phyloP scores from a whole-genome alignment of 2,113 vertebrate species.

The Leiothrix lutea region DNA sequence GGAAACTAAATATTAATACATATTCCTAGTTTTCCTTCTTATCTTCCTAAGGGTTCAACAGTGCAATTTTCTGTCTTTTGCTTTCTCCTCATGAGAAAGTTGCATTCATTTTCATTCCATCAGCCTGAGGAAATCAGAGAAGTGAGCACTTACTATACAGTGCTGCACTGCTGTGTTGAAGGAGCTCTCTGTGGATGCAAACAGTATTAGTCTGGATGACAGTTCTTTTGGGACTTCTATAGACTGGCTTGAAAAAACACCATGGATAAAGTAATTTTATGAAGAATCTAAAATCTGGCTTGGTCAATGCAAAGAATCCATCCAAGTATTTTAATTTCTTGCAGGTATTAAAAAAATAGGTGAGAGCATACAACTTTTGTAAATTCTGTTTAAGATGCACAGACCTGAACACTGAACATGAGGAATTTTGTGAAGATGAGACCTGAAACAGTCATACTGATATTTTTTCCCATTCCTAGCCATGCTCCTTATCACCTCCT shows the following conservation, averaged over 20 bases:
- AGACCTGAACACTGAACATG: background rate
- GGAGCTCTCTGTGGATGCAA: background rate
- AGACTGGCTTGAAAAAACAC: background rate
- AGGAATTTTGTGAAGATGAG: background rate
- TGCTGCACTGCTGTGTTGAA: background rate
- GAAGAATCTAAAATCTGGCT: background rate
- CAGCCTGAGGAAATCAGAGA: background rate
- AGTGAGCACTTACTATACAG: background rate
- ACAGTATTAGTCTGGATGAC: background rate
- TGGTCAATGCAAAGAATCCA: background rate
- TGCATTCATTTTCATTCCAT: background rate
- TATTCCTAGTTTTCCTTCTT: background rate
- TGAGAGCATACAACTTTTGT: background rate
- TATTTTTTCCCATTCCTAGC: background rate
- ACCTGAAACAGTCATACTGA: background rate
- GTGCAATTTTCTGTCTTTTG: background rate
- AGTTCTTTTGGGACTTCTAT: background rate
- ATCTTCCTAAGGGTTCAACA: background rate
- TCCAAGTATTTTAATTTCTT: background rate
- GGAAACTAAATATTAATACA: background rate
- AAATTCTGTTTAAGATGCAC: background rate
- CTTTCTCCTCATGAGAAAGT: background rate
- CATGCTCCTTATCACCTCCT: background rate
- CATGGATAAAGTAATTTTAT: background rate
- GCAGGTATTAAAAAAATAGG: background rate